Conservation (phyloP, 2,888 invertebrate species). For the Molorchus minor region DNA sequence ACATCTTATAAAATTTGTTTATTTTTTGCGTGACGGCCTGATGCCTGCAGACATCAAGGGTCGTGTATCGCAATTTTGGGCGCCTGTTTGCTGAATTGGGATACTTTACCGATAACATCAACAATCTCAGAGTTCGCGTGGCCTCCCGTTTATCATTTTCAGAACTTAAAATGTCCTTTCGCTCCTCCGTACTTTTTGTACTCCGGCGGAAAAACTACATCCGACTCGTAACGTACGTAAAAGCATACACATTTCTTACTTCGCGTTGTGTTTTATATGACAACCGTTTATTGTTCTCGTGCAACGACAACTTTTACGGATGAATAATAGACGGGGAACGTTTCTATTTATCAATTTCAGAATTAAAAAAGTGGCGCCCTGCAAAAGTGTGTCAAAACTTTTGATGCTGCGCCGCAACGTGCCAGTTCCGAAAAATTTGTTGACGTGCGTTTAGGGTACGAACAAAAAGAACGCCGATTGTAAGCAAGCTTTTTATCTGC, state of each 20-base stretch:
- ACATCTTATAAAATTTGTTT: constrained; percentile 52
- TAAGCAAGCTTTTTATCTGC: too few relatives aligned
- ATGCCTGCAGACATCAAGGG: constrained; percentile 57
- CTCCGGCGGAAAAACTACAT: constrained; percentile 37
- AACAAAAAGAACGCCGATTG: too few relatives aligned
- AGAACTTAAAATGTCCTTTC: constrained; percentile 53
- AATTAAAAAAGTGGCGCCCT: constrained; percentile 12
- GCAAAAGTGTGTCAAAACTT: constrained; percentile 4
- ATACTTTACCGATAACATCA: constrained; percentile 61
- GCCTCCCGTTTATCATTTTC: constrained; percentile 61
- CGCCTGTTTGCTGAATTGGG: constrained; percentile 59
- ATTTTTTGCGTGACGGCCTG: constrained; percentile 53
- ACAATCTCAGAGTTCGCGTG: constrained; percentile 60
- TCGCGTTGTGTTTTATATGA: constrained; percentile 8
- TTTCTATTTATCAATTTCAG: constrained; percentile 24
- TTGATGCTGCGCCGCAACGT: not conserved
- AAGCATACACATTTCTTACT: constrained; percentile 26
- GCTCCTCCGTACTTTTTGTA: constrained; percentile 35
- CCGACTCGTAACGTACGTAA: constrained; percentile 27
- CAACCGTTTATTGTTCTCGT: constrained; percentile 14
- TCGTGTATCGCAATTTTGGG: constrained; percentile 60
- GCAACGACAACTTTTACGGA: constrained; percentile 8
- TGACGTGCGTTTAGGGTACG: not conserved
- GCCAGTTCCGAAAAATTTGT: constrained; percentile 1
- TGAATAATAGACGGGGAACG: constrained; percentile 23